Evolutionary conservation across 2,888 invertebrate genomes (phyloP).

Genomic region (Didymodactylos carnosus): DNA sequence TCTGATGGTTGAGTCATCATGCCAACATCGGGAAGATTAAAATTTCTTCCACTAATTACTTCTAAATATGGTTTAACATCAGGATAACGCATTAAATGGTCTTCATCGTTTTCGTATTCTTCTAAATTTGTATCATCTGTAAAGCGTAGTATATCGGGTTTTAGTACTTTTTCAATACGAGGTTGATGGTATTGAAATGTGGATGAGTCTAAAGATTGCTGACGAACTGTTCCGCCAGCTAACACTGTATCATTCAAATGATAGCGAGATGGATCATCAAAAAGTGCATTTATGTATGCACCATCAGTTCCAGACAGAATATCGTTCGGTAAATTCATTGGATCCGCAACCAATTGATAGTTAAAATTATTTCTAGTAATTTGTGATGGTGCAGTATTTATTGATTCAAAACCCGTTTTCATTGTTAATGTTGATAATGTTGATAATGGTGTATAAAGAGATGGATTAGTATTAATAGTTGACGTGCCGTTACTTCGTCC

Average conservation of each 20-base stretch:
- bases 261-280: background rate
- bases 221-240: background rate
- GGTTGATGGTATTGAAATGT: too few relatives aligned
- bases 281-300: background rate
- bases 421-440: too few relatives aligned
- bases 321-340: too few relatives aligned
- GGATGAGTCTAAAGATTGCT: too few relatives aligned
- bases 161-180: background rate
- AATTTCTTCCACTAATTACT: background rate
- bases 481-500: too few relatives aligned
- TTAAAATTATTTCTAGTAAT: background rate
- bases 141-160: background rate
- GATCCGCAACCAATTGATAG: too few relatives aligned
- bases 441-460: background rate
- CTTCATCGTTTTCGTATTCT: background rate
- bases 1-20: background rate
- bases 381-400: background rate
- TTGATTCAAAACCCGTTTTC: background rate
- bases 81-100: background rate
- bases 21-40: background rate
- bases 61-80: background rate
- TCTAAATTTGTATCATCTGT: background rate
- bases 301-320: too few relatives aligned
- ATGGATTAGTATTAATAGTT: background rate
- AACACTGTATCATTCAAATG: background rate